These are phyloP conservation scores for Agrotis segetum DNA, from an alignment of 2,888 invertebrate genomes.

Conservation along the genomic window DNA sequence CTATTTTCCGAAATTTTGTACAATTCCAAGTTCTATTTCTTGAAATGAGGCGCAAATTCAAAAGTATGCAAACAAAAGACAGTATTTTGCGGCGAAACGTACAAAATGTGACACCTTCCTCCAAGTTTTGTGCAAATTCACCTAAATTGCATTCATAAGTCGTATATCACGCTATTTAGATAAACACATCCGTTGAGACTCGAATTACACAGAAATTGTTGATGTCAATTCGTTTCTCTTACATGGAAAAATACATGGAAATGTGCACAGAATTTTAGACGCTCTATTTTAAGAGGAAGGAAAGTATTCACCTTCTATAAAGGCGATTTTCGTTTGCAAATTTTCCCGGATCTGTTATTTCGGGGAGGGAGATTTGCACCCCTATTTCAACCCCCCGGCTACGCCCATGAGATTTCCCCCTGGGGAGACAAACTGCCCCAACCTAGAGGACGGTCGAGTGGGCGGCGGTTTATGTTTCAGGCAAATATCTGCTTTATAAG, in stretches of 20 bases:
- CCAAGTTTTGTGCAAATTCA: constrained; percentile 46
- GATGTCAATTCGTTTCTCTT: constrained; percentile 20
- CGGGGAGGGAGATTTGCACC: constrained; percentile 49
- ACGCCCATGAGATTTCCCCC: constrained; percentile 57
- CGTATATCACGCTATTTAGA: constrained; percentile 64
- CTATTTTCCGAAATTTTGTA: not conserved
- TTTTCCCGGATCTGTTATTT: constrained; percentile 33
- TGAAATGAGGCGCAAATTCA: not conserved
- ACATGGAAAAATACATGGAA: constrained; percentile 3
- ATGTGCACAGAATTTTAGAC: constrained; percentile 1
- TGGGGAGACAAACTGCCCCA: constrained; percentile 48
- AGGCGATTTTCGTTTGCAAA: constrained; percentile 35
- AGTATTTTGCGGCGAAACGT: constrained; percentile 12
- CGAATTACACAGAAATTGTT: constrained; percentile 65
- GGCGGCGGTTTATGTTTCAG: constrained; percentile 39
- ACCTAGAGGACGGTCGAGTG: constrained; percentile 25
- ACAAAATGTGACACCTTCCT: constrained; percentile 48
- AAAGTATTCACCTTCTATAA: constrained; percentile 9
- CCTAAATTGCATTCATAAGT: constrained; percentile 47
- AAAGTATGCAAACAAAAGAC: constrained; percentile 11
- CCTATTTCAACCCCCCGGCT: constrained; percentile 44
- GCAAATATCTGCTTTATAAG: constrained; percentile 26
- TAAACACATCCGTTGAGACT: constrained; percentile 70
- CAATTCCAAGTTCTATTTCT: not conserved
- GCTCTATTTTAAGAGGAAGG: constrained; percentile 4